A percentile compares a stretch with the other conserved stretches of the same genome.
phyloP scores from a whole-genome alignment of 2,888 invertebrate genomes.

The Xestia ashworthii region DNA sequence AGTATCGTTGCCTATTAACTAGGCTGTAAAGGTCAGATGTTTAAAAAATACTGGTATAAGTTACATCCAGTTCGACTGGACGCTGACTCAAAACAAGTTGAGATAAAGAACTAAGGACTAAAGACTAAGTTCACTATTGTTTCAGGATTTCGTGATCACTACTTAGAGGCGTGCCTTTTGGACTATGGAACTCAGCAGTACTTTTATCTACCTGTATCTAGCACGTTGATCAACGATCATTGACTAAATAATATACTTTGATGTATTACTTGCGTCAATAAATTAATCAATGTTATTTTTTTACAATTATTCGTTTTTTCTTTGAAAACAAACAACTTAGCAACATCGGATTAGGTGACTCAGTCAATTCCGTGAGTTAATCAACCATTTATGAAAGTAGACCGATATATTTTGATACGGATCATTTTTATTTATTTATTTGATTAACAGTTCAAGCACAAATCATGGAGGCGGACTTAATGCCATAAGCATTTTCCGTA shows the following conservation, averaged over 20 bases:
- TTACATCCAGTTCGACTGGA: not conserved
- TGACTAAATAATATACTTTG: constrained; percentile 19
- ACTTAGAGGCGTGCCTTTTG: not conserved
- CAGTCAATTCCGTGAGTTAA: not conserved
- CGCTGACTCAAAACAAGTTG: not conserved
- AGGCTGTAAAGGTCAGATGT: not conserved
- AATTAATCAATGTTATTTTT: constrained; percentile 9
- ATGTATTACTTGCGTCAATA: constrained; percentile 33
- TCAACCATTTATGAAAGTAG: constrained; percentile 20
- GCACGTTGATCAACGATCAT: constrained; percentile 24
- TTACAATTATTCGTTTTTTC: constrained; percentile 19
- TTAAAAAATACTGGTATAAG: not conserved
- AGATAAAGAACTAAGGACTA: too few species aligned
- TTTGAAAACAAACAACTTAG: constrained; percentile 24
- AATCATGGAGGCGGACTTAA: too few species aligned
- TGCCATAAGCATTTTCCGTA: too few species aligned
- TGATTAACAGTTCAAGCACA: too few species aligned
- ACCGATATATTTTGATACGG: constrained; percentile 31
- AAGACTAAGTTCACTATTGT: not conserved
- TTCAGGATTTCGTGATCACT: not conserved
- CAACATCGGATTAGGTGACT: constrained; percentile 30
- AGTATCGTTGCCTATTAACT: not conserved
- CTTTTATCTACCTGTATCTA: not conserved
- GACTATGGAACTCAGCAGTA: constrained; percentile 5
- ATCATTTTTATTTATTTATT: not conserved